Evolutionary conservation across 2,888 invertebrate genomes (phyloP), one percentile per base, ranked within the genome.

Genomic region (Melangyna quadrimaculata): DNA sequence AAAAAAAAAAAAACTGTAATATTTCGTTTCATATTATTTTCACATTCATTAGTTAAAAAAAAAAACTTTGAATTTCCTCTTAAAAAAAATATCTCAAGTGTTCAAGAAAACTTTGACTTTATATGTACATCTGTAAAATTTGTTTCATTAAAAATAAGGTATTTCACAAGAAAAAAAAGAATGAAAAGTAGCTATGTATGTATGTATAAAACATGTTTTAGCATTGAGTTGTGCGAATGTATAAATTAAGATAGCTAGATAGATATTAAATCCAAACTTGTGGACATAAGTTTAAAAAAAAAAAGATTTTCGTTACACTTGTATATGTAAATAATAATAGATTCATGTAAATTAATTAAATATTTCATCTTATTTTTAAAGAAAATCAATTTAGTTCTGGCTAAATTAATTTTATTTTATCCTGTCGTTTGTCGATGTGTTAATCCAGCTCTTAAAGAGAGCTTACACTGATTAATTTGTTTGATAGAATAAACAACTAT

Each of bases 191-290:
- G n/a, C n/a, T n/a, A n/a, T n/a, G n/a, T n/a, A n/a, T 29, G 2
- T n/a, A 10, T 17, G 17, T 61, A 53, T 37, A 27, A 10, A 57
- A 27, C 14, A 59, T 32, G 35, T 48, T 61, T 35, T 51, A 61
- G 51, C 27, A 57, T 27, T 69, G 45, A 70, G 48, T 22, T 77
- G 77, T 70, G 73, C 51, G 70, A 83, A 74, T 83, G 83, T 83
- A 78, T 32, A 83, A 61, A 72, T 24, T 70, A 78, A n/a, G 24
- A 72, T 83, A 83, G 83, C 63, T 70, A 74, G 69, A 43, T 43
- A 48, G 14, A 51, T 7, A 24, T 37, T 65, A 37, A 69, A 82
- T 70, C 27, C 40, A 43, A 77, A 78, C 53, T 53, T 65, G 63
- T 81, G 53, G 24, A 24, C 22, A 61, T 61, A 59, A 3, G 3